Percentiles rank a stretch among this genome's conserved stretches.
Evolutionary conservation across 2,113 vertebrate species (phyloP).

Genomic region (Pseudorectes ferrugineus): DNA sequence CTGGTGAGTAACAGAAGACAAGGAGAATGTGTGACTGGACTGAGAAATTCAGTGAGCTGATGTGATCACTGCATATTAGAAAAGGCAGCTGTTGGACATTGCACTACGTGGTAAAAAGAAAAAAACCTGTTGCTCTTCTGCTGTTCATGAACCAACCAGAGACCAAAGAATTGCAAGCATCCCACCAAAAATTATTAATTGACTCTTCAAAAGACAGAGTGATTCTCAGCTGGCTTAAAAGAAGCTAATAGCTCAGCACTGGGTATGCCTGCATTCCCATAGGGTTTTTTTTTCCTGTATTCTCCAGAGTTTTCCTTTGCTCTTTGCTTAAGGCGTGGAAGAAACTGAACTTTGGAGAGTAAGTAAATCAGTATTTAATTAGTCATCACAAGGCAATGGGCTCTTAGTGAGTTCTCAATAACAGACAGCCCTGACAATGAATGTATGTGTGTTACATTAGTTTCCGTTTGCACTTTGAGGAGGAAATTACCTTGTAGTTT

Average conservation of each 20-base stretch:
- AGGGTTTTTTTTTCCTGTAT: not conserved
- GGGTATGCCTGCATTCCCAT: not conserved
- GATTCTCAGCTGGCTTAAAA: not conserved
- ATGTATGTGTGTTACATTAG: not conserved
- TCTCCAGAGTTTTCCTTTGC: not conserved
- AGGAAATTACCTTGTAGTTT: not conserved
- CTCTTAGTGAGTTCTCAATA: not conserved
- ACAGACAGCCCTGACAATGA: slow-evolving; percentile 9
- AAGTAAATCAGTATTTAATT: slow-evolving; percentile 21
- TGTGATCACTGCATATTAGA: not conserved
- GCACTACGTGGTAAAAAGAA: not conserved
- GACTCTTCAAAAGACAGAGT: not conserved
- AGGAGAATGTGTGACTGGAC: not conserved
- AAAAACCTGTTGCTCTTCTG: not conserved
- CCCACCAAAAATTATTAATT: not conserved
- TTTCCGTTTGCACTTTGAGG: not conserved
- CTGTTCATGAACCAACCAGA: not conserved
- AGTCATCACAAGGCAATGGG: not conserved
- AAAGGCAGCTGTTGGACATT: not conserved
- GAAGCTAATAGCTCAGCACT: not conserved
- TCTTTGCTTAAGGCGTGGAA: slow-evolving; percentile 5
- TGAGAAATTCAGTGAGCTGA: not conserved
- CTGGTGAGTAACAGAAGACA: not conserved
- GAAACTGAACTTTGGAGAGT: slow-evolving; percentile 15
- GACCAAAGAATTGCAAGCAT: not conserved